Conservation (phyloP, 2,888 invertebrate genomes). For the Stenotaenia linearis region DNA sequence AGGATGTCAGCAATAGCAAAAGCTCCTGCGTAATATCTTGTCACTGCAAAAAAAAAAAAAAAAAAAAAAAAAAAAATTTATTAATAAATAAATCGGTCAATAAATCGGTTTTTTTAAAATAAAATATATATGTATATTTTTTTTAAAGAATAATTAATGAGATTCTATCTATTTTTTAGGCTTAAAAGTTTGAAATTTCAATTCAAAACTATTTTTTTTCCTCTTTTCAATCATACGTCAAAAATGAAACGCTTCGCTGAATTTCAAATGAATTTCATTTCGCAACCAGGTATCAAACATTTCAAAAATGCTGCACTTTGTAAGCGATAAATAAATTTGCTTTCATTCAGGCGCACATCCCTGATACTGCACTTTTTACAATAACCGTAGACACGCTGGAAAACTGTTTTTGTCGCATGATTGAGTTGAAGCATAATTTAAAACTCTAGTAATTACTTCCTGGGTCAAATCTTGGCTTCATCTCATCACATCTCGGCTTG, state of each 20-base stretch:
- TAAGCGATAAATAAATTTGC: background rate
- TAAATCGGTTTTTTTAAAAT: too few species aligned
- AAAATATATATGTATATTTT: too few species aligned
- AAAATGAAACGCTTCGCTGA: background rate
- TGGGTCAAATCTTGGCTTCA: background rate
- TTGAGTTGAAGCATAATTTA: background rate
- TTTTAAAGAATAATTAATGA: too few species aligned
- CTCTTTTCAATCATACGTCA: background rate
- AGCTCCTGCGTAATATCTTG: conserved; percentile 13
- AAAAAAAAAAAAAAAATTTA: background rate
- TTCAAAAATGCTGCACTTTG: background rate
- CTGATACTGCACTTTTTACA: background rate
- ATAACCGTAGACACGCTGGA: background rate
- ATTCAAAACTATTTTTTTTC: background rate
- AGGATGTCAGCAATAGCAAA: background rate
- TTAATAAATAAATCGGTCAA: background rate
- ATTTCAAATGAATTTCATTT: background rate
- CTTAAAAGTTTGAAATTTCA: too few species aligned
- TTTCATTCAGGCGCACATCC: background rate
- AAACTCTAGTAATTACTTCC: background rate
- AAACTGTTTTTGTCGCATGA: background rate
- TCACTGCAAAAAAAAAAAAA: background rate
- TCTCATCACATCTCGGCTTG: background rate
- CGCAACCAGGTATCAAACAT: background rate
- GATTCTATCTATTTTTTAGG: too few species aligned